A percentile compares a stretch with the other conserved stretches of the same genome.
These are phyloP conservation scores for Listronotus oregonensis DNA, from an alignment of 1,140 invertebrate species.

Conservation along the genomic window DNA sequence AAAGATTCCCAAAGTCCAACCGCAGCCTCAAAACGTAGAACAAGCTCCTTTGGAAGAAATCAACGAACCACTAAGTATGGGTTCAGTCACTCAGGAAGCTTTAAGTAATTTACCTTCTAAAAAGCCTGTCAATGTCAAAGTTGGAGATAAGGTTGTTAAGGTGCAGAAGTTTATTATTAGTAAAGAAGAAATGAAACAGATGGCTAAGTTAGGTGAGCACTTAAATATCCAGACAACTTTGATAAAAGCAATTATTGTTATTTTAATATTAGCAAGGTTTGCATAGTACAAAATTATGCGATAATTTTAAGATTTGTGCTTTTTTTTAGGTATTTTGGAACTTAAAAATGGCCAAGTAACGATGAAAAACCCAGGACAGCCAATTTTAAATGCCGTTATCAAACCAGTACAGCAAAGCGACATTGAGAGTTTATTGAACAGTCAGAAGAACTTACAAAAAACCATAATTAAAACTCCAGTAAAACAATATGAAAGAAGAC, in stretches of 20 bases:
- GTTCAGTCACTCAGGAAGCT: neutral
- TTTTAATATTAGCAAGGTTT: no score
- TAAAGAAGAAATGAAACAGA: constrained; percentile 64
- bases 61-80: constrained; percentile 32
- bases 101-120: constrained; percentile 40
- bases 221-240: no score
- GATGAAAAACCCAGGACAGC: constrained; percentile 35
- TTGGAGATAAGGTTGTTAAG: constrained; percentile 63
- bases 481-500: constrained; percentile 28
- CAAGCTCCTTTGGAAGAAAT: constrained; percentile 39
- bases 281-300: no score
- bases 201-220: constrained; percentile 62
- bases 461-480: neutral
- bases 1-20: constrained; percentile 23
- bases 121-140: constrained; percentile 60
- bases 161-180: constrained; percentile 66
- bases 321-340: constrained; percentile 29
- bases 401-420: constrained; percentile 36
- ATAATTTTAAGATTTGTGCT: neutral
- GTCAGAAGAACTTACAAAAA: constrained; percentile 1
- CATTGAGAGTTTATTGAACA: constrained; percentile 30
- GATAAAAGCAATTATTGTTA: no score
- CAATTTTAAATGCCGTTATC: constrained; percentile 37
- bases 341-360: constrained; percentile 38
- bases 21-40: constrained; percentile 5